A percentile compares a stretch with the other conserved stretches of the same genome.
phyloP scores from a whole-genome alignment of 1,140 invertebrate species.

The Drosophila guanche region DNA sequence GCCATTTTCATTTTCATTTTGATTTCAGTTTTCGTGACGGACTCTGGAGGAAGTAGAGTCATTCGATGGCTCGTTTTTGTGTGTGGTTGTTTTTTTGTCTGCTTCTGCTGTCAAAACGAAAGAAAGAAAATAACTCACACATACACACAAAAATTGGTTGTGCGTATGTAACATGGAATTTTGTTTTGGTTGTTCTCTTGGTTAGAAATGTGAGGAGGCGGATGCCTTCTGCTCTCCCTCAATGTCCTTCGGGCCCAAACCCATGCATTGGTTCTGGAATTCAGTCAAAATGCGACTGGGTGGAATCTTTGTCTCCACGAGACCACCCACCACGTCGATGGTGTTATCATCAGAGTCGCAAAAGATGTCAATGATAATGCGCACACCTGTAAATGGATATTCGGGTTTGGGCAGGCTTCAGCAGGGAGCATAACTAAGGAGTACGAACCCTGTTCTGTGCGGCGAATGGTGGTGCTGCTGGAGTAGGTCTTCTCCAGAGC shows the following conservation, averaged over 20 bases:
- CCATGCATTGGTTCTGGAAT: constrained; percentile 62
- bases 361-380: constrained; percentile 76
- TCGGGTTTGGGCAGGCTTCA: too few species aligned
- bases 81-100: not conserved
- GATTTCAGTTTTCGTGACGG: constrained; percentile 38
- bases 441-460: constrained; percentile 45
- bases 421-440: not conserved
- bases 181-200: constrained; percentile 23
- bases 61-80: constrained; percentile 26
- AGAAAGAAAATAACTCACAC: constrained; percentile 37
- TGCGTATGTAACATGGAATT: constrained; percentile 47
- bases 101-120: constrained; percentile 34
- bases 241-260: constrained; percentile 24
- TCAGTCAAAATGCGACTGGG: constrained; percentile 71
- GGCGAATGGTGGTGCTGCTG: constrained; percentile 69
- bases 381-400: constrained; percentile 50
- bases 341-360: constrained; percentile 63
- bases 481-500: constrained; percentile 55
- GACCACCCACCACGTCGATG: constrained; percentile 64
- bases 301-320: constrained; percentile 76
- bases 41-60: constrained; percentile 37
- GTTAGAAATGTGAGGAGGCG: not conserved
- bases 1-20: constrained; percentile 16
- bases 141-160: constrained; percentile 3
- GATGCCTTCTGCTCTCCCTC: not conserved